Base-by-base conservation (phyloP, 2,797 vertebrate species). In the Heterohyrax brucei region DNA sequence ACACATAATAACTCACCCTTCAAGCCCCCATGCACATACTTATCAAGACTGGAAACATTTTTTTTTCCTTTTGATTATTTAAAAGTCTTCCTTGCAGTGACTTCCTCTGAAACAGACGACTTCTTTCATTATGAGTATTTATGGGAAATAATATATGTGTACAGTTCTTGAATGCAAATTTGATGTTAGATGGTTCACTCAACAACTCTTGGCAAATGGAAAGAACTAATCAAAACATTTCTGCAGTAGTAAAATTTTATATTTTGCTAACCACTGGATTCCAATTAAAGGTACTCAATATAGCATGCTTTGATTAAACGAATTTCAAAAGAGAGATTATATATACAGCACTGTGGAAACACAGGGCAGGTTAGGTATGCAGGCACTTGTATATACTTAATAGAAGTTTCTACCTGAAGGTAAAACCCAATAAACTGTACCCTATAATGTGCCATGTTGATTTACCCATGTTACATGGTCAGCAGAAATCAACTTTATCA, bases 221-320 rank as follows among this genome's bases (percentile, higher is more conserved):
- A 98, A 98, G 97, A 96, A 96, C 97, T 98, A 98, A 98, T 97
- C 1, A 6, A 98, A 98, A 96, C 97, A 98, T 98, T 75, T 68
- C 97, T 98, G 95, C 94, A 48, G 97, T 97, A 98, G 96, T 98
- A 98, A 98, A 98, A 97, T 98, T 98, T 98, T 98, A 98, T 98
- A 98, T 98, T 98, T 97, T 97, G 98, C 98, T 80, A 97, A 98
- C 98, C 97, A 97, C 98, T 98, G 97, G 96, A 98, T 98, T 98
- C 98, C 97, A 97, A 98, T 98, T 98, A 98, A 98, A 98, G 96
- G 78, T 97, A 98, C 98, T 98, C 98, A 98, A 98, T 98, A 98
- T 96, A 98, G 96, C 97, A 98, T 97, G 97, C 98, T 98, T 98
- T 98, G 98, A 98, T 97, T 98, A 98, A 98, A 97, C 96, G 98